A percentile compares a stretch with the other conserved stretches of the same genome.
Evolutionary conservation across 1,140 invertebrate species (phyloP).

Genomic region (Hetaerina americana): DNA sequence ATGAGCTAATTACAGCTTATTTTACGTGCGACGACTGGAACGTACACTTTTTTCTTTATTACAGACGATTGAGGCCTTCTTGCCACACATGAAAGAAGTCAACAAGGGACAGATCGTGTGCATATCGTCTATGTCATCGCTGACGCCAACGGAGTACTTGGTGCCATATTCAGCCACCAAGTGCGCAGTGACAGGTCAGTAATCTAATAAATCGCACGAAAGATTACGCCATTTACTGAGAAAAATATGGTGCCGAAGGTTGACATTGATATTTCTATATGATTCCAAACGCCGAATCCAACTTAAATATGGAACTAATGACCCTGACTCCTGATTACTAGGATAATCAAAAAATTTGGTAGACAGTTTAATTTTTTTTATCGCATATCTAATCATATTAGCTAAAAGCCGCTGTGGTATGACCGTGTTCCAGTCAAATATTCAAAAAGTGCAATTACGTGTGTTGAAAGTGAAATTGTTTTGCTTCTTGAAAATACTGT

Average conservation of each 20-base stretch:
- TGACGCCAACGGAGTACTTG: not conserved
- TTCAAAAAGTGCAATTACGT: no score
- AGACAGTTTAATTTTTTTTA: no score
- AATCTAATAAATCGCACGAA: no score
- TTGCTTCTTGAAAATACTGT: no score
- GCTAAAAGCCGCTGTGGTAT: no score
- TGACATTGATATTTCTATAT: not conserved
- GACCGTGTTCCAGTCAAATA: no score
- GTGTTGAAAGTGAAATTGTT: no score
- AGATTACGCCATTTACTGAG: no score
- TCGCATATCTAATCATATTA: no score
- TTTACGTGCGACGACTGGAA: no score
- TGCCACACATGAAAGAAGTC: not conserved
- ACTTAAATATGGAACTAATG: not conserved
- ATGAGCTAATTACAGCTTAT: no score
- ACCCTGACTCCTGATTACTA: not conserved
- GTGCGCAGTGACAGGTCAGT: not conserved
- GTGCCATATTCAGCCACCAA: not conserved
- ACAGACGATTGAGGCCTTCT: not conserved
- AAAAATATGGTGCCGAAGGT: no score
- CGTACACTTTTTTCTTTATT: not conserved
- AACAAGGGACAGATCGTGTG: not conserved
- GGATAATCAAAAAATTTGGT: not conserved
- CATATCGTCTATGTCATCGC: not conserved
- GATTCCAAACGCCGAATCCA: not conserved